phyloP scores from a whole-genome alignment of 2,888 invertebrate species.

The Hylaea fasciaria region DNA sequence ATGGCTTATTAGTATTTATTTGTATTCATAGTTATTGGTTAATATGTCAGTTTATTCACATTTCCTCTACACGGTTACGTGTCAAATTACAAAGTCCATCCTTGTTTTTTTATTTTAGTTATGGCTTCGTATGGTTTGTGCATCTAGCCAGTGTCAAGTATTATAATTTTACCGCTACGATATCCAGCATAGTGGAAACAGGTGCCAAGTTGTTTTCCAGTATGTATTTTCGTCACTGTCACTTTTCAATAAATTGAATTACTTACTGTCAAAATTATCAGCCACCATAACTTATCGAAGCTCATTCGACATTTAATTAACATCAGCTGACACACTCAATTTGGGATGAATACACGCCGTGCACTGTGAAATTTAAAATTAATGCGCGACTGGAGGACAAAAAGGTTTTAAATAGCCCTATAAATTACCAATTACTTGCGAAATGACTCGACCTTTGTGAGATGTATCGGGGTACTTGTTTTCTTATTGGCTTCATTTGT shows the following conservation, averaged over 20 bases:
- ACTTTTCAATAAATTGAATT: conserved; percentile 10
- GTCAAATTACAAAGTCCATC: too few relatives aligned
- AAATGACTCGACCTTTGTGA: conserved; percentile 28
- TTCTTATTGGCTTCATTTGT: conserved; percentile 17
- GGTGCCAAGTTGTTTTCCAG: too few relatives aligned
- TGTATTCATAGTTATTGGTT: too few relatives aligned
- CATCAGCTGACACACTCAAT: conserved; percentile 18
- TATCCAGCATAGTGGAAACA: too few relatives aligned
- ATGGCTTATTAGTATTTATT: too few relatives aligned
- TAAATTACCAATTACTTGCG: conserved; percentile 31
- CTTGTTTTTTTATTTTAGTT: too few relatives aligned
- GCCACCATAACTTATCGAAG: conserved; percentile 7
- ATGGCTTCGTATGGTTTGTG: too few relatives aligned
- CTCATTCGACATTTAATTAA: conserved; percentile 23
- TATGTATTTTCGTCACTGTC: conserved; percentile 1
- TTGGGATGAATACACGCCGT: conserved; percentile 14
- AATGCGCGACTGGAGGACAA: conserved; percentile 12
- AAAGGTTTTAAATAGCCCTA: conserved; percentile 24
- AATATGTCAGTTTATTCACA: too few relatives aligned
- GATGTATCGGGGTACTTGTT: conserved; percentile 16
- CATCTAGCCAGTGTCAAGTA: too few relatives aligned
- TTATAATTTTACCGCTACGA: too few relatives aligned
- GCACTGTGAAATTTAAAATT: conserved; percentile 20
- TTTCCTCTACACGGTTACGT: too few relatives aligned
- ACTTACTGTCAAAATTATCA: conserved; percentile 14